Conservation (phyloP, 1,140 invertebrate species). For the Mycetomoellerius zeteki region DNA sequence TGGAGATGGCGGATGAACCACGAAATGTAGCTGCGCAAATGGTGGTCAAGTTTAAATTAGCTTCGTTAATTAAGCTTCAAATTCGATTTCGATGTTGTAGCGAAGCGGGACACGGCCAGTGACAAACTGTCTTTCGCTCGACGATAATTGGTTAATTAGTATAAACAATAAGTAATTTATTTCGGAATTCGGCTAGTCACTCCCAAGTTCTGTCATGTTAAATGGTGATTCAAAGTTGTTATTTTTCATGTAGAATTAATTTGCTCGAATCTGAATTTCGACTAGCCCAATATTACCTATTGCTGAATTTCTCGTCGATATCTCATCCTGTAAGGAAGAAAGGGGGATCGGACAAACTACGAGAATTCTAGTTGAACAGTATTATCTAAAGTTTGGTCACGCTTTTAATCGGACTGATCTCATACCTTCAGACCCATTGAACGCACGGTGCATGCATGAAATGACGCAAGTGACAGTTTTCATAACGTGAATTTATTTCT, state of each 20-base stretch:
- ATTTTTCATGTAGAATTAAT: conserved; percentile 41
- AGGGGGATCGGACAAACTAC: background rate
- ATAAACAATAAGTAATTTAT: conserved; percentile 51
- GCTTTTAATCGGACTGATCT: conserved; percentile 25
- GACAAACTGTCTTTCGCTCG: conserved; percentile 60
- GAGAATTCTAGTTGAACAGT: conserved; percentile 11
- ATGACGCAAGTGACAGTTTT: conserved; percentile 8
- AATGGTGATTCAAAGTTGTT: conserved; percentile 43
- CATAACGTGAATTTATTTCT: background rate
- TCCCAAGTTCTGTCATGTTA: conserved; percentile 11
- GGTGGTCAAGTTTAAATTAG: conserved; percentile 75
- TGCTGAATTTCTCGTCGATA: conserved; percentile 41
- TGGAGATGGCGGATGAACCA: background rate
- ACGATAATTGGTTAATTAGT: conserved; percentile 66
- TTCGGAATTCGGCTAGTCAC: background rate
- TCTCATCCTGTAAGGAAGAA: conserved; percentile 5
- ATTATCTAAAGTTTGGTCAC: conserved; percentile 36
- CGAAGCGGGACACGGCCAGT: conserved; percentile 19
- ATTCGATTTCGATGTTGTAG: conserved; percentile 70
- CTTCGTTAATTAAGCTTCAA: conserved; percentile 77
- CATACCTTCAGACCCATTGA: background rate
- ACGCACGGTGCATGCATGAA: background rate
- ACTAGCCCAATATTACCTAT: conserved; percentile 23
- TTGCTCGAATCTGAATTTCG: conserved; percentile 19
- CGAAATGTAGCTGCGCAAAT: conserved; percentile 19